Evolutionary conservation across 2,888 invertebrate genomes (phyloP).

Genomic region (Pinctada fucata): DNA sequence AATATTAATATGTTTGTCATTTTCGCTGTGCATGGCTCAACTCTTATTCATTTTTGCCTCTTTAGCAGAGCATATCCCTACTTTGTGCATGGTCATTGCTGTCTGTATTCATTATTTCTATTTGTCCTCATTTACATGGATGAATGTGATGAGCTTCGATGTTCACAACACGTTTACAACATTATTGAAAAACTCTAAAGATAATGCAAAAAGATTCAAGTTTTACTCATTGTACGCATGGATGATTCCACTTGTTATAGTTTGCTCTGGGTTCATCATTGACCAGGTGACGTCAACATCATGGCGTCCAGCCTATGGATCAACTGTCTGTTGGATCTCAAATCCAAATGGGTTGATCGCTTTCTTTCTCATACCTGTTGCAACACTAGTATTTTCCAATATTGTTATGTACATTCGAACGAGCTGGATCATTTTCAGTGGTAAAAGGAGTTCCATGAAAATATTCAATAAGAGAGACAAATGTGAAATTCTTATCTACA

Average conservation of each 20-base stretch:
- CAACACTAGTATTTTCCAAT: slow-evolving; percentile 31
- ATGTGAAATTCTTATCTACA: slow-evolving; percentile 53
- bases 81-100: slow-evolving; percentile 67
- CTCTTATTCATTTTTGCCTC: slow-evolving; percentile 21
- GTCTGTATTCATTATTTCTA: slow-evolving; percentile 78
- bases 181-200: slow-evolving; percentile 24
- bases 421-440: slow-evolving; percentile 18
- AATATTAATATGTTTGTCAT: slow-evolving; percentile 34
- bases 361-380: slow-evolving; percentile 40
- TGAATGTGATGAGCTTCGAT: slow-evolving; percentile 80
- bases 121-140: slow-evolving; percentile 79
- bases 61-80: slow-evolving; percentile 9
- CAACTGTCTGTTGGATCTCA: slow-evolving; percentile 44
- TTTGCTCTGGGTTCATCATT: slow-evolving; percentile 21
- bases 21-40: slow-evolving; percentile 32
- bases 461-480: slow-evolving; percentile 36
- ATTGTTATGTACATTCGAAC: slow-evolving; percentile 30
- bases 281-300: slow-evolving; percentile 7
- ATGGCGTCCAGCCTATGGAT: slow-evolving; percentile 33
- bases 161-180: slow-evolving; percentile 78
- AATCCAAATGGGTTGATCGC: slow-evolving; percentile 35
- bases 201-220: slow-evolving; percentile 22
- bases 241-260: slow-evolving; percentile 29
- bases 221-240: slow-evolving; percentile 40
- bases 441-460: slow-evolving; percentile 17